phyloP scores from a whole-genome alignment of 2,113 vertebrate genomes.

The Lanius ludovicianus region DNA sequence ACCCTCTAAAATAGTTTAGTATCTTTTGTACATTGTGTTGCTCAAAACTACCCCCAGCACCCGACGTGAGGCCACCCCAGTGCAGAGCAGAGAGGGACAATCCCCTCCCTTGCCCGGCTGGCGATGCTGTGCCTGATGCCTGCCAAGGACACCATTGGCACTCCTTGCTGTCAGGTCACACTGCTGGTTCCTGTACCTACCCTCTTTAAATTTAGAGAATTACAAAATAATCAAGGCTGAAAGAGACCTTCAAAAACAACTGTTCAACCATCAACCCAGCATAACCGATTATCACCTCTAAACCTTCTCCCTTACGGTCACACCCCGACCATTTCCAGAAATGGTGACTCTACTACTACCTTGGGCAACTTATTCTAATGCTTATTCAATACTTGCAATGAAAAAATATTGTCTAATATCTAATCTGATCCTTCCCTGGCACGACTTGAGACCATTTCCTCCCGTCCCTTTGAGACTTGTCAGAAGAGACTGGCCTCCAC shows the following conservation, averaged over 20 bases:
- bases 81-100: neutral
- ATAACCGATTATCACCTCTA: neutral
- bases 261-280: neutral
- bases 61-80: rapidly evolving
- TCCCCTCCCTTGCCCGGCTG: rapidly evolving
- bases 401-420: neutral
- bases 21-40: neutral
- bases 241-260: neutral
- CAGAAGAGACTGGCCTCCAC: neutral
- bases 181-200: neutral
- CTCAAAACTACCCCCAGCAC: neutral
- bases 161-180: neutral
- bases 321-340: neutral
- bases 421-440: neutral
- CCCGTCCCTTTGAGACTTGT: neutral
- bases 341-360: neutral
- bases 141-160: rapidly evolving
- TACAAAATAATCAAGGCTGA: neutral
- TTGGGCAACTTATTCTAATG: neutral
- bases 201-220: neutral
- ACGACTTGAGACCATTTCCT: neutral
- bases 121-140: rapidly evolving
- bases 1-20: neutral
- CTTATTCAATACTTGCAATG: neutral
- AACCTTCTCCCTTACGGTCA: neutral